Evolutionary conservation across 2,113 vertebrate genomes (phyloP).

Genomic region (Nothobranchius furzeri): DNA sequence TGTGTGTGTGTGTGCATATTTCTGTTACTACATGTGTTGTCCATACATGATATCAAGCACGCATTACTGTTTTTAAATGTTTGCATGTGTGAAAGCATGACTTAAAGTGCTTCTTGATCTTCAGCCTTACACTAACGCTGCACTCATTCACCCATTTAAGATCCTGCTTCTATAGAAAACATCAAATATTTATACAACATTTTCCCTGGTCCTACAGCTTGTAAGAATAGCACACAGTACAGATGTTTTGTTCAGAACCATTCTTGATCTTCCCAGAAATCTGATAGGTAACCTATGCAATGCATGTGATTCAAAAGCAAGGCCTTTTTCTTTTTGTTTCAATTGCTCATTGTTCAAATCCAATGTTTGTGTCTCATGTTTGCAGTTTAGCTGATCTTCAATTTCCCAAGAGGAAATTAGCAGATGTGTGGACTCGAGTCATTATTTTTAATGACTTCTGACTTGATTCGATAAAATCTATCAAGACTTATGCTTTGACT

Average conservation of each 20-base stretch:
- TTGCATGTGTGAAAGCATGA: slow-evolving; percentile 57
- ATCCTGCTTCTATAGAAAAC: slow-evolving; percentile 79
- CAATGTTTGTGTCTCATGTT: no score
- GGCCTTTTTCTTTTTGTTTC: no score
- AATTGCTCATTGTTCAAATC: no score
- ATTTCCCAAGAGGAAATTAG: no score
- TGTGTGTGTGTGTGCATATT: neutral
- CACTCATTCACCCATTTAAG: slow-evolving; percentile 78
- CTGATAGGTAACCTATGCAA: no score
- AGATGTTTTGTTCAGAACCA: slow-evolving; percentile 26
- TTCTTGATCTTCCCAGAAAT: slow-evolving; percentile 2
- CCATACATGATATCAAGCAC: slow-evolving; percentile 48
- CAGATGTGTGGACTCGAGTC: no score
- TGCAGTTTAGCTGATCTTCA: no score
- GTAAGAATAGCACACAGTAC: slow-evolving; percentile 63
- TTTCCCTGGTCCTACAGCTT: slow-evolving; percentile 73
- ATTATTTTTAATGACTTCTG: no score
- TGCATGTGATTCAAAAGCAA: no score
- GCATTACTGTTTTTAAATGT: neutral
- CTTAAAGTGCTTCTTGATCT: slow-evolving; percentile 74
- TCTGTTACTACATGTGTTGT: slow-evolving; percentile 1
- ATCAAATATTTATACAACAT: slow-evolving; percentile 83
- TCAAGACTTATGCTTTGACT: no score
- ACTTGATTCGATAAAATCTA: no score
- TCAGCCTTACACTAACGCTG: slow-evolving; percentile 83